phyloP scores from a whole-genome alignment of 2,888 invertebrate genomes.

The Netelia inedita region DNA sequence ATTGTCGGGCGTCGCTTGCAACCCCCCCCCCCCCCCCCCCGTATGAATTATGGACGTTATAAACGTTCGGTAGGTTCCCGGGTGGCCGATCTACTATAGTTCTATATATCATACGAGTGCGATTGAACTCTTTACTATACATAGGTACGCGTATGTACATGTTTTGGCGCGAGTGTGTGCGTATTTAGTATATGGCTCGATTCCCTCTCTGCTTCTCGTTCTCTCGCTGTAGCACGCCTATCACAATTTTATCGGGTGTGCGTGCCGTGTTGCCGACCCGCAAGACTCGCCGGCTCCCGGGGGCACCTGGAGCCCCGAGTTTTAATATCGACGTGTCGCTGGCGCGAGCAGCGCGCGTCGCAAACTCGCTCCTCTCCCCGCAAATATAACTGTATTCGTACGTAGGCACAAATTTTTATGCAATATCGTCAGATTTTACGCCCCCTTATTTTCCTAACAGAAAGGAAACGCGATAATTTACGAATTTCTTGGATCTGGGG shows the following conservation, averaged over 20 bases:
- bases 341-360: conserved; percentile 42
- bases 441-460: background rate
- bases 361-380: conserved; percentile 4
- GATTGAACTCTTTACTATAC: background rate
- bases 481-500: background rate
- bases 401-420: background rate
- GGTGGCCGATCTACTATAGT: conserved; percentile 18
- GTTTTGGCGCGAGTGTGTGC: background rate
- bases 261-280: conserved; percentile 22
- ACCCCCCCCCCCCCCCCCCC: conserved; percentile 11
- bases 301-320: conserved; percentile 18
- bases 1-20: conserved; percentile 25
- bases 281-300: conserved; percentile 29
- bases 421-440: background rate
- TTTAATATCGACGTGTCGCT: conserved; percentile 54
- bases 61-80: conserved; percentile 32
- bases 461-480: background rate
- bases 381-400: conserved; percentile 1
- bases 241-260: background rate
- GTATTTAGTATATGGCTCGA: background rate
- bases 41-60: conserved; percentile 46
- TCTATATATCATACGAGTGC: background rate
- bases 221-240: background rate
- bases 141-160: background rate
- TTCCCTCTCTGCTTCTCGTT: background rate